Percentiles rank a stretch among this genome's conserved stretches.
Conservation (phyloP, 2,113 vertebrate species). For the Myiagra hebetior region DNA sequence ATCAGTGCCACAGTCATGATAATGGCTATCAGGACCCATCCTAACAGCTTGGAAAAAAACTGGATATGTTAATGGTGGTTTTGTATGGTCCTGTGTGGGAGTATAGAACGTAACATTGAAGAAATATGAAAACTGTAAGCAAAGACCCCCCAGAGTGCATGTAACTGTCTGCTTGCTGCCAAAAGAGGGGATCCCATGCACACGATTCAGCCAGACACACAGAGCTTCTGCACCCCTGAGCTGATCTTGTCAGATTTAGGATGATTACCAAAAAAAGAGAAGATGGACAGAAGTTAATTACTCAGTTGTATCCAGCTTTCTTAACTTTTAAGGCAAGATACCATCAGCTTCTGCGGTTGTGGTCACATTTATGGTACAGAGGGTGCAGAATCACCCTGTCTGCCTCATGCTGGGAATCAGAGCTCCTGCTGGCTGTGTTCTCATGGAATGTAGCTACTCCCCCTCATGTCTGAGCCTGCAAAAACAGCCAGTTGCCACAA, state of each 20-base stretch:
- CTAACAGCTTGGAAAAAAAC: slow-evolving; percentile 72
- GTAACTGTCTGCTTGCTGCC: not conserved
- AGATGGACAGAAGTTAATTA: not conserved
- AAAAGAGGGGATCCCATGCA: not conserved
- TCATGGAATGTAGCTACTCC: not conserved
- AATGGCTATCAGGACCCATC: slow-evolving; percentile 75
- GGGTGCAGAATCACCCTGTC: not conserved
- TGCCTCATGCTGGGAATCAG: not conserved
- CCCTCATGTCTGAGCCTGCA: not conserved
- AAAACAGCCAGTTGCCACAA: not conserved
- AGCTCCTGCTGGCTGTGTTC: not conserved
- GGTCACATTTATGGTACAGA: not conserved
- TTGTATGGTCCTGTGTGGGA: not conserved
- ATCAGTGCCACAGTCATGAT: slow-evolving; percentile 47
- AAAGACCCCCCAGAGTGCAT: not conserved
- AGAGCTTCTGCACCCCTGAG: not conserved
- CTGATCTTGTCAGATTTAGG: not conserved
- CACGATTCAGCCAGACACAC: not conserved
- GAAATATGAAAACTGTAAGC: not conserved
- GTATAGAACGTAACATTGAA: not conserved
- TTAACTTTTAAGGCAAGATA: not conserved
- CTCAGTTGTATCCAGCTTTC: not conserved
- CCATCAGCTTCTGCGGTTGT: not conserved
- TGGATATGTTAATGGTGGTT: not conserved
- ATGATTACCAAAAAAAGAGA: not conserved